Conservation (phyloP, 92 coral and sea anemone genomes). For the Zoanthus sociatus region DNA sequence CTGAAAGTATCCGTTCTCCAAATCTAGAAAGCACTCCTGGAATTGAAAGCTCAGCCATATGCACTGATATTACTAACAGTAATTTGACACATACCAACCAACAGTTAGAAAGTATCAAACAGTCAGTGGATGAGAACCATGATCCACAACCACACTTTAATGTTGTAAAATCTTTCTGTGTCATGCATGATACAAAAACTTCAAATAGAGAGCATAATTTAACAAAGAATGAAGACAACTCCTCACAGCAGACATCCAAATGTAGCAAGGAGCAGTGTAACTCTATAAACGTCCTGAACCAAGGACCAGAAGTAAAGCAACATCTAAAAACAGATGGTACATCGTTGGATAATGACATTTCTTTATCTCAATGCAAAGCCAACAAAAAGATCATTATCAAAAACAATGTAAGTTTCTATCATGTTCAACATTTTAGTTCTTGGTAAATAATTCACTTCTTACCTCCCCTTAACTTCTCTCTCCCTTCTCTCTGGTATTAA, state of each 20-base stretch:
- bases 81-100: background rate
- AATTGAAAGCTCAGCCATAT: background rate
- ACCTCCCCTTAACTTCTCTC: too few relatives aligned
- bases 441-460: too few relatives aligned
- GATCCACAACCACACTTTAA: background rate
- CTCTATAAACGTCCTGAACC: background rate
- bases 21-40: background rate
- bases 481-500: too few relatives aligned
- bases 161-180: slow-evolving; percentile 4
- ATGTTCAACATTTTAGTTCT: too few relatives aligned
- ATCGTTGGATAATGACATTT: too few relatives aligned
- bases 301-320: background rate
- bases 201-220: background rate
- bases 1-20: background rate
- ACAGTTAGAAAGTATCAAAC: background rate
- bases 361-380: too few relatives aligned
- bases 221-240: background rate
- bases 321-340: too few relatives aligned
- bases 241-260: background rate
- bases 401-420: too few relatives aligned
- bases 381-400: too few relatives aligned
- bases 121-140: background rate
- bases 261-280: background rate
- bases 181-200: background rate
- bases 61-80: background rate